Percentiles rank a stretch among this genome's conserved stretches.
phyloP scores from a whole-genome alignment of 2,113 vertebrate genomes.

The Electrona antarctica region DNA sequence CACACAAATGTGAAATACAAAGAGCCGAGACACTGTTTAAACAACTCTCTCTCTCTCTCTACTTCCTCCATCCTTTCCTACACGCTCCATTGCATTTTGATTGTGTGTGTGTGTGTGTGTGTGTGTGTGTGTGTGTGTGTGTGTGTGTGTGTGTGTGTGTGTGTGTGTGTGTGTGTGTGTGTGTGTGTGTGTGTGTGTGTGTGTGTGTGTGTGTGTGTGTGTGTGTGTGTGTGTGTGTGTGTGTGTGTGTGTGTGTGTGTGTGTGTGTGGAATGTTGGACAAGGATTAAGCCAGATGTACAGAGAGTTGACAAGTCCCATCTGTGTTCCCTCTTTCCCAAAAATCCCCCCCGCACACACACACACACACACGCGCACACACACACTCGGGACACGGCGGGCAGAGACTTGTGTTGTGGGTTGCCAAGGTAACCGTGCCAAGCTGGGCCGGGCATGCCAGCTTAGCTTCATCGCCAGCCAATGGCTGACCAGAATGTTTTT shows the following conservation, averaged over 20 bases:
- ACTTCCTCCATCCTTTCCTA: constrained; percentile 43
- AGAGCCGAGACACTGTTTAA: constrained; percentile 47
- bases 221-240: too few species aligned
- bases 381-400: constrained; percentile 54
- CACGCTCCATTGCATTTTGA: constrained; percentile 67
- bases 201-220: too few species aligned
- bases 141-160: constrained; percentile 40
- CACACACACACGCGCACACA: neutral
- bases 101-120: constrained; percentile 50
- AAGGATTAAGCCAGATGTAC: constrained; percentile 63
- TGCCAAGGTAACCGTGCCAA: constrained; percentile 69
- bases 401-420: constrained; percentile 55
- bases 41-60: constrained; percentile 15
- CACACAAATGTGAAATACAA: constrained; percentile 35
- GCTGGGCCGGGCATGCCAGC: constrained; percentile 56
- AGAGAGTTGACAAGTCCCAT: constrained; percentile 68
- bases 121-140: neutral
- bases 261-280: neutral
- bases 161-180: constrained; percentile 56
- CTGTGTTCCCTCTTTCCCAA: constrained; percentile 59
- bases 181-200: constrained; percentile 1
- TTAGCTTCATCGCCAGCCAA: constrained; percentile 57
- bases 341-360: constrained; percentile 12
- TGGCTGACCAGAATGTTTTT: constrained; percentile 28
- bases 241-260: too few species aligned